Percentiles rank a stretch among this genome's conserved stretches.
Evolutionary conservation across 2,797 vertebrate species (phyloP).

Genomic region (Varecia variegata): DNA sequence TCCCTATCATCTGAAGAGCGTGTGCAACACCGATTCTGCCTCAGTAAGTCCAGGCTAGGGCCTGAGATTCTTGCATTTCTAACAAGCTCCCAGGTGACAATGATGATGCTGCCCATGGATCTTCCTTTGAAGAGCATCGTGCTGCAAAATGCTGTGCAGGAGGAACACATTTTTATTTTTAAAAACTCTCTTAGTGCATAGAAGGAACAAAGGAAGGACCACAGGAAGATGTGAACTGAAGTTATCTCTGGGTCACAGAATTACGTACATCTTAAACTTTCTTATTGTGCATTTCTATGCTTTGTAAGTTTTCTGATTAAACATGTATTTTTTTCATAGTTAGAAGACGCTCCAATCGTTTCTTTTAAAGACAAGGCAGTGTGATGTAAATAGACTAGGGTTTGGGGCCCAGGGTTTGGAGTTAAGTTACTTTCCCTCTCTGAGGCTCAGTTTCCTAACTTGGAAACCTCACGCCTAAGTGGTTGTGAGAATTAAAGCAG

Average conservation of each 20-base stretch:
- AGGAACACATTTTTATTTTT: not conserved
- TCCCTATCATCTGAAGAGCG: fast-evolving
- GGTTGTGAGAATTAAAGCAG: not conserved
- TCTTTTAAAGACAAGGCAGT: not conserved
- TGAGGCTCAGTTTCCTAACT: not conserved
- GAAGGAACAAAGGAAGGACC: not conserved
- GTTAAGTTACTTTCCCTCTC: not conserved
- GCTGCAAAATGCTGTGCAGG: not conserved
- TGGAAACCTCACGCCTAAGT: not conserved
- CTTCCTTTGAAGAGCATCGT: not conserved
- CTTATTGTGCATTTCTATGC: not conserved
- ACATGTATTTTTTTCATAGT: not conserved
- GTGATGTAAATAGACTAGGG: not conserved
- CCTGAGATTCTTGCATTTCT: not conserved
- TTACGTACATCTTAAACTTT: not conserved
- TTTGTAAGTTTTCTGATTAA: not conserved
- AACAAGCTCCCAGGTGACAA: not conserved
- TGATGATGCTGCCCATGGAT: not conserved
- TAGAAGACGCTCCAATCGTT: not conserved
- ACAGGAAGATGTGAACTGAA: not conserved
- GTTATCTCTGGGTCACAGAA: not conserved
- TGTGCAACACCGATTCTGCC: not conserved
- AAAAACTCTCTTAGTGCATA: not conserved
- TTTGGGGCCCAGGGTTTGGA: not conserved
- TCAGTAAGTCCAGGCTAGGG: not conserved